Evolutionary conservation across 1,140 invertebrate species (phyloP), one percentile per base, ranked within the genome.

Genomic region (Drosophila tristis): DNA sequence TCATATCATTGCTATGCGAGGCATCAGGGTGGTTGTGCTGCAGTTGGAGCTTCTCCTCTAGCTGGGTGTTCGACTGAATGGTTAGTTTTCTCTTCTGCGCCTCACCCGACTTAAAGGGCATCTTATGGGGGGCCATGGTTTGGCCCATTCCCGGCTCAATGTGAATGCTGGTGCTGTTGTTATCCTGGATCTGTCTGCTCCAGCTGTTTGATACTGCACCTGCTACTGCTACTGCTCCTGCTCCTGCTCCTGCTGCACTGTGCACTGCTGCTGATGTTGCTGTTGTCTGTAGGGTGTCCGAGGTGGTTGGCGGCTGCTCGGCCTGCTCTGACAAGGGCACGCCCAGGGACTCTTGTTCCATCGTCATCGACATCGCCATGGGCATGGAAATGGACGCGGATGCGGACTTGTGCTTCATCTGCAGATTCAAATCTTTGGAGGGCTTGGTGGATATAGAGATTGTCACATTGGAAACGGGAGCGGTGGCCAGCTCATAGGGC

Each of bases 381-480:
- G 68, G 49, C 25, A 72, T 43, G 25, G 31, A 64, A 45, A 44
- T 59, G 43, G 62, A 20, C 3, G 64, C 26, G 25, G 45, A 15
- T 3, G 35, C 11, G 4, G 47, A 20, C 15, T 74, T 74, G 9
- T 42, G 35, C 42, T 67, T 75, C 43, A 74, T 75, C 29, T 51
- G 62, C 55, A 62, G 47, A 43, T 11, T 39, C 35, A 39, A 5
- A 13, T 80, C 78, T 58, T 86, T 84, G 26, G 44, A 65, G 13
- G 59, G 85, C 43, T 89, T 89, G 8, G 85, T 90, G 13, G 80
- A 80, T 20, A 90, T 86, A 20, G 86, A 86, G 15, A 90, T 89
- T 48, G 84, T 89, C 5, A 90, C 85, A 13, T 85, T 89, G 6
- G 70, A 80, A 0, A 67, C 66, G 4, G 80, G 72, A 2, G 61